Conservation (phyloP, 2,113 vertebrate species). For the Sminthopsis crassicaudata region DNA sequence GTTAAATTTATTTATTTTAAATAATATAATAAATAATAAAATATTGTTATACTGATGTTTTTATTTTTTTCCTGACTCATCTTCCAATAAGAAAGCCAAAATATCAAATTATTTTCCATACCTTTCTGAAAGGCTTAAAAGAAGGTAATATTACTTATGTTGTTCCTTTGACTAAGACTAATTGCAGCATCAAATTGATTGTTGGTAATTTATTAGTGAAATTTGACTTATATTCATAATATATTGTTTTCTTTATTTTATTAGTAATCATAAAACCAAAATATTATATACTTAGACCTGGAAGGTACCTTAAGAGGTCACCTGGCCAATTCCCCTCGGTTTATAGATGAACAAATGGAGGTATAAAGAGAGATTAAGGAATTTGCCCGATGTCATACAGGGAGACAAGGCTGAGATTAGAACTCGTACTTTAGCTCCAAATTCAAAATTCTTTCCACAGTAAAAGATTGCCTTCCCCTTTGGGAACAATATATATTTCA, state of each 20-base stretch:
- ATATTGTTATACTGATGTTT: slow-evolving; percentile 13
- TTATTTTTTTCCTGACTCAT: slow-evolving; percentile 1
- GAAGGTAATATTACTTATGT: not conserved
- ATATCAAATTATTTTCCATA: slow-evolving; percentile 7
- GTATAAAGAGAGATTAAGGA: too few relatives aligned
- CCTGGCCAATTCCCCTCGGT: too few relatives aligned
- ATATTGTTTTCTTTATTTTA: too few relatives aligned
- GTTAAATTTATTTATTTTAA: slow-evolving; percentile 11
- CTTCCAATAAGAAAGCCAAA: slow-evolving; percentile 26
- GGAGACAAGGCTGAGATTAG: too few relatives aligned
- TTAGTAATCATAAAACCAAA: slow-evolving; percentile 5
- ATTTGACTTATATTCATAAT: too few relatives aligned
- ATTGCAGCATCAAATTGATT: not conserved
- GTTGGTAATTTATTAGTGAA: too few relatives aligned
- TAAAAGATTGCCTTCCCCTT: not conserved
- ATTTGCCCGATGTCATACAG: too few relatives aligned
- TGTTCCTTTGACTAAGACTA: not conserved
- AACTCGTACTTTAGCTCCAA: too few relatives aligned
- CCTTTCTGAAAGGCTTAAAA: not conserved
- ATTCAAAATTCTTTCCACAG: not conserved
- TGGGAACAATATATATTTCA: not conserved
- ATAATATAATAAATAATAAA: too few relatives aligned
- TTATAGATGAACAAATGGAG: too few relatives aligned
- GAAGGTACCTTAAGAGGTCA: too few relatives aligned
- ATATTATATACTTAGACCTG: too few relatives aligned